Evolutionary conservation across 2,888 invertebrate genomes (phyloP).

Genomic region (Drosophila niveifrons): DNA sequence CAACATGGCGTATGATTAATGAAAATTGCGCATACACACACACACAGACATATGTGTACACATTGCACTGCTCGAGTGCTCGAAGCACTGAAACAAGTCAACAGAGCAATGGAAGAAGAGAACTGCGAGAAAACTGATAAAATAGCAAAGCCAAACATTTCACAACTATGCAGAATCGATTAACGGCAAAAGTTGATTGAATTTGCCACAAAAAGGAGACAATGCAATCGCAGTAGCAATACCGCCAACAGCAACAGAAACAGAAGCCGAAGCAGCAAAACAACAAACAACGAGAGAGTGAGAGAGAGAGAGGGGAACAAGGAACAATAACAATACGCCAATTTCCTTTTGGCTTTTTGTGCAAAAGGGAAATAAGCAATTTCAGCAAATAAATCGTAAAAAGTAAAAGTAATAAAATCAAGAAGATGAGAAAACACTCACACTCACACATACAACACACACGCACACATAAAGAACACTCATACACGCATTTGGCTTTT

Average conservation of each 20-base stretch:
- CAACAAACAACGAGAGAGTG: conserved; percentile 7
- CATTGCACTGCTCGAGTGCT: not conserved
- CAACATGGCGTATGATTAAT: conserved; percentile 77
- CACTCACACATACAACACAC: conserved; percentile 23
- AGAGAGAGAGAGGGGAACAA: conserved; percentile 3
- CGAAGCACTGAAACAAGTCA: conserved; percentile 23
- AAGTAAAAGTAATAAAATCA: conserved; percentile 81
- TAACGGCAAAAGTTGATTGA: conserved; percentile 70
- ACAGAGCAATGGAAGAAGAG: conserved; percentile 20
- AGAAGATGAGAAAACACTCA: conserved; percentile 72
- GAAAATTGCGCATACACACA: conserved; percentile 49
- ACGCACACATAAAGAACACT: conserved; percentile 15
- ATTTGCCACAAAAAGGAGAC: conserved; percentile 58
- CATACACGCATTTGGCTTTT: conserved; percentile 21
- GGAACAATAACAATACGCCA: conserved; percentile 55
- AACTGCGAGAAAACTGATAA: conserved; percentile 47
- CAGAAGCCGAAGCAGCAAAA: conserved; percentile 19
- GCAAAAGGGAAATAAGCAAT: conserved; percentile 76
- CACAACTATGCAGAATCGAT: conserved; percentile 61
- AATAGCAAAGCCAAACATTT: conserved; percentile 19
- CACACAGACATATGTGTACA: not conserved
- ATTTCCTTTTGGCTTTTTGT: conserved; percentile 60
- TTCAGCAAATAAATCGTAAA: conserved; percentile 80
- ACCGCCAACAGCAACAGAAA: conserved; percentile 10
- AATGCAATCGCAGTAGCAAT: conserved; percentile 4